Base-by-base conservation (phyloP, 1,140 invertebrate species). In the Mya arenaria region DNA sequence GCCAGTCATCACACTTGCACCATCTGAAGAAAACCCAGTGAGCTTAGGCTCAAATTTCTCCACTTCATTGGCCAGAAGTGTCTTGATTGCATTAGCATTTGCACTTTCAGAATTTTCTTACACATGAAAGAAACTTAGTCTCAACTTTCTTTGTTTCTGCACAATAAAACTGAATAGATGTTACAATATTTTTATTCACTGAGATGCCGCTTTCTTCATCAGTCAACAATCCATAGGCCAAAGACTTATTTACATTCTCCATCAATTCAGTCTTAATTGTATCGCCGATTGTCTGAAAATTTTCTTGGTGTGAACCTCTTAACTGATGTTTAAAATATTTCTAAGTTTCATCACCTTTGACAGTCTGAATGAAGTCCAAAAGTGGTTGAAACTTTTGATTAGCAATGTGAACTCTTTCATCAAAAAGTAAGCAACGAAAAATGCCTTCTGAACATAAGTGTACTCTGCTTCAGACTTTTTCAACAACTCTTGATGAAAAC, bases 1-100 rank as follows among this genome's bases (percentile, higher is more conserved):
- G 4, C 66, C 66, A 17, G 41, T 69, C 66, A 69, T 69, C 39
- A 69, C 66, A 69, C n/a, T 28, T 13, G 66, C 66, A 28, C 41
- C 66, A 69, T 69, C 66, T 2, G 41, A 52, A 2, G 39, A 44
- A 52, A 69, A 69, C 3, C 66, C 66, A 48, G 66, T 28, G 25
- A 52, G 34, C 34, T 65, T 65, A 36, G 13, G 13, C 32, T 19
- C 13, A 34, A 37, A 5, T 4, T 10, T 36, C 30, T 37, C 62
- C 8, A 19, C 34, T 65, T 65, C 62, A 8, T 4, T 28, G 58
- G 19, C 30, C 17, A 62, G 36, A 4, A 62, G 58, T 25, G 58
- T 28, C 25, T 62, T 62, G 34, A 65, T 65, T 34, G 62, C 34
- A 4, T 28, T 32, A n/a, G 30, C 62, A 65, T 65, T 65, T 65